Evolutionary conservation across 2,888 invertebrate genomes (phyloP), one percentile per base, ranked within the genome.

Genomic region (Lasioglossum lativentre): DNA sequence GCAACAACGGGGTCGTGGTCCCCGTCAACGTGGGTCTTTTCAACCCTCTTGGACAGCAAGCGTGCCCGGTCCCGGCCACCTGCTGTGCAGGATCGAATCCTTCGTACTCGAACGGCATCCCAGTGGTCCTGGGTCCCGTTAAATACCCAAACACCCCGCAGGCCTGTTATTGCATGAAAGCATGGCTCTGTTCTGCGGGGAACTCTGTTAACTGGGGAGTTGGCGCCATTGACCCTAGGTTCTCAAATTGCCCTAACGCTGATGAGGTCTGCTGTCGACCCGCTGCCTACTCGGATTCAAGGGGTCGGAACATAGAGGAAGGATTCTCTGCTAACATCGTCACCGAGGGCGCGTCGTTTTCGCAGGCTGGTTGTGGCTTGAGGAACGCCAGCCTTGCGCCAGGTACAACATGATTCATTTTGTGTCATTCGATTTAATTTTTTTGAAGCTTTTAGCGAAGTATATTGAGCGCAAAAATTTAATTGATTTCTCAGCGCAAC

Each of bases 191-290:
- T 74, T 38, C 90, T 0, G 90, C 86, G 0, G 93, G 91, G 0
- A 90, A 92, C 70, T 90, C 89, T 0, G 89, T 94, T 8, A 90
- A 63, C 12, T 72, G 88, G 16, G 93, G 90, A 8, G 76, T 88
- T 19, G 94, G 93, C 1, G 90, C 91, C 10, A 93, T 94, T 38
- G 95, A 95, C 80, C 92, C 94, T 2, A 88, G 95, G 80, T 94
- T 95, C 56, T 91, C 92, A 0, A 85, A 89, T 14, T 95, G 95
- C 66, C 59, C 91, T 82, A 93, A 91, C 86, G 92, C 90, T 80
- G 95, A 91, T 90, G 95, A 91, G 90, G 92, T 94, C 70, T 95
- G 95, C 75, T 95, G 95, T 68, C 90, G 88, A 8, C 76, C 84
- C 6, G 0, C 12, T 1, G 82, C 78, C 1, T 76, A 78, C 12